Conservation (phyloP, 2,113 vertebrate species). For the Triplophysa dalaica region DNA sequence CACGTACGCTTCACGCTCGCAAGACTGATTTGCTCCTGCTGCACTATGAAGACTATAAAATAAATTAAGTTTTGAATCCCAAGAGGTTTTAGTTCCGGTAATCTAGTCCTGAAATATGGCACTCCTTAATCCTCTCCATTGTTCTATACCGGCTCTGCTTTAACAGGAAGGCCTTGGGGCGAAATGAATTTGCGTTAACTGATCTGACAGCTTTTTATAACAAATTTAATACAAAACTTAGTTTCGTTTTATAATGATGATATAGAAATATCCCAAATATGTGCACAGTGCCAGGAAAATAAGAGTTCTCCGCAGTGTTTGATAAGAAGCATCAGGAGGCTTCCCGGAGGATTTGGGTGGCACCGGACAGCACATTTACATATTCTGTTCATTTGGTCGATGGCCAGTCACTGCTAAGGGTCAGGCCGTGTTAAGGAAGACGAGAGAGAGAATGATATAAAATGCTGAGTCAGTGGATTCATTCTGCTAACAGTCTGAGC, state of each 20-base stretch:
- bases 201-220: not conserved
- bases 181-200: not conserved
- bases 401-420: constrained; percentile 43
- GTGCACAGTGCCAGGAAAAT: not conserved
- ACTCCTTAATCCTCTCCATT: constrained; percentile 1
- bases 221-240: not conserved
- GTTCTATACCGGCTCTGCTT: not conserved
- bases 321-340: not conserved
- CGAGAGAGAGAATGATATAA: constrained; percentile 17
- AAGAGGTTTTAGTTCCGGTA: constrained; percentile 23
- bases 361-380: constrained; percentile 42
- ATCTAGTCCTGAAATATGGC: constrained; percentile 1
- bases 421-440: constrained; percentile 21
- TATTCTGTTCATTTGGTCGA: constrained; percentile 46
- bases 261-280: not conserved
- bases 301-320: constrained; percentile 20
- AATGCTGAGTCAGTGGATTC: constrained; percentile 44
- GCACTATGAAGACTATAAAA: constrained; percentile 5
- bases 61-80: constrained; percentile 24
- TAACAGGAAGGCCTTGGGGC: not conserved
- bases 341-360: not conserved
- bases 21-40: not conserved
- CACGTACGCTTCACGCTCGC: not conserved
- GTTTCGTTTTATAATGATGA: not conserved
- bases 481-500: constrained; percentile 10